A percentile compares a stretch with the other conserved stretches of the same genome.
Evolutionary conservation across 2,113 vertebrate species (phyloP).

Genomic region (Podocnemis expansa): DNA sequence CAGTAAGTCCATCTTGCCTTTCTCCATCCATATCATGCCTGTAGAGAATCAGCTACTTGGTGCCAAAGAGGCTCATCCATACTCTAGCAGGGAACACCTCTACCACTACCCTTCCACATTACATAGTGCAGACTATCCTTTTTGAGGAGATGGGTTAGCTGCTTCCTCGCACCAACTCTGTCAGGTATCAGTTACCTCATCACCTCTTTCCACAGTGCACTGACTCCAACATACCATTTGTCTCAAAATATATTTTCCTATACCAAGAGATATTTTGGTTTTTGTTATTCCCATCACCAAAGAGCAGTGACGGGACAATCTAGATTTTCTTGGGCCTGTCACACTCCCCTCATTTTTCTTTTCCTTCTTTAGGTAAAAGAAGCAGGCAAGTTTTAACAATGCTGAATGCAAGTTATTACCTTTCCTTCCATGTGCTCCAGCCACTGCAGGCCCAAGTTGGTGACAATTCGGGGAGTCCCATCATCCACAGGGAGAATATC

Average conservation of each 20-base stretch:
- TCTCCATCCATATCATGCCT: background rate
- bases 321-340: too few species aligned
- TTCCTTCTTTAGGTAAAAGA: background rate
- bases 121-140: background rate
- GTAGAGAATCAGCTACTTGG: background rate
- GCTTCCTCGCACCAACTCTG: background rate
- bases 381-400: background rate
- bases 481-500: constrained; percentile 92
- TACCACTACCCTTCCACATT: background rate
- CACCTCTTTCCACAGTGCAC: accelerated
- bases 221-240: background rate
- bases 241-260: background rate
- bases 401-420: constrained; percentile 70
- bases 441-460: constrained; percentile 96
- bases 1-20: background rate
- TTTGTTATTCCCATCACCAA: background rate
- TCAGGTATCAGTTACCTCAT: background rate
- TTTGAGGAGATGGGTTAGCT: background rate
- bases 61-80: background rate
- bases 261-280: background rate
- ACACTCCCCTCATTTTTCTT: background rate
- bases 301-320: background rate
- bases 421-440: constrained; percentile 91
- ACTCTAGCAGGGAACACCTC: too few species aligned
- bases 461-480: constrained; percentile 90